These are phyloP conservation scores for Anableps anableps DNA, from an alignment of 2,797 vertebrate species.

Conservation along the genomic window DNA sequence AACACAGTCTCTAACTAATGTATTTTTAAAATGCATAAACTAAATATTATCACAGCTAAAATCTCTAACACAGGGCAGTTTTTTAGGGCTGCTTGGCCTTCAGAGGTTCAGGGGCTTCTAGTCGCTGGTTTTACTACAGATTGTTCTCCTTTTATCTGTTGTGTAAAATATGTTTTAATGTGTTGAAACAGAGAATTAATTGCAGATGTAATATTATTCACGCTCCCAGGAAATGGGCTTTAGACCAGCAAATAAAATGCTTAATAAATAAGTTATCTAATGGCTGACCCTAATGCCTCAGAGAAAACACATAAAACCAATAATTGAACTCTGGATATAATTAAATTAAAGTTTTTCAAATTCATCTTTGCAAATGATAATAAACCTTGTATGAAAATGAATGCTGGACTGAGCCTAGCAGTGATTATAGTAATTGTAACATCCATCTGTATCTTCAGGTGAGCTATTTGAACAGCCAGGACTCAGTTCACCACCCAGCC, in stretches of 20 bases:
- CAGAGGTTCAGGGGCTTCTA: too few species aligned
- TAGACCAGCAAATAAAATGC: not conserved
- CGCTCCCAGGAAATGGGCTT: not conserved
- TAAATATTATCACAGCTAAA: too few species aligned
- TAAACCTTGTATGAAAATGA: conserved; percentile 36
- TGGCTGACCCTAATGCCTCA: not conserved
- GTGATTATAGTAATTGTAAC: conserved; percentile 51
- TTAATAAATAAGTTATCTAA: conserved; percentile 9
- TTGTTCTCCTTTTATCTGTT: not conserved
- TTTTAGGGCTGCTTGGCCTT: too few species aligned
- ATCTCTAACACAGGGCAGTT: too few species aligned
- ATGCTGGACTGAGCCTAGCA: conserved; percentile 33
- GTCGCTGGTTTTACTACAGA: not conserved
- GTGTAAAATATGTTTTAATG: not conserved
- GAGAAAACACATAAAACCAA: conserved; percentile 8
- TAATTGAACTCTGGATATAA: conserved; percentile 34
- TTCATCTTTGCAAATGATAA: conserved; percentile 42
- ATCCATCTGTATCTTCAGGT: conserved; percentile 51
- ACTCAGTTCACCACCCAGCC: conserved; percentile 31
- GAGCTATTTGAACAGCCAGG: conserved; percentile 42
- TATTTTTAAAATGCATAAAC: too few species aligned
- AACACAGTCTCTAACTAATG: too few species aligned
- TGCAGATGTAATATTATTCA: not conserved
- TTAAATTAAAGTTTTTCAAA: conserved; percentile 42
- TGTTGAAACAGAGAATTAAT: not conserved